Conservation (phyloP, 2,797 vertebrate species). For the Tenualosa ilisha region DNA sequence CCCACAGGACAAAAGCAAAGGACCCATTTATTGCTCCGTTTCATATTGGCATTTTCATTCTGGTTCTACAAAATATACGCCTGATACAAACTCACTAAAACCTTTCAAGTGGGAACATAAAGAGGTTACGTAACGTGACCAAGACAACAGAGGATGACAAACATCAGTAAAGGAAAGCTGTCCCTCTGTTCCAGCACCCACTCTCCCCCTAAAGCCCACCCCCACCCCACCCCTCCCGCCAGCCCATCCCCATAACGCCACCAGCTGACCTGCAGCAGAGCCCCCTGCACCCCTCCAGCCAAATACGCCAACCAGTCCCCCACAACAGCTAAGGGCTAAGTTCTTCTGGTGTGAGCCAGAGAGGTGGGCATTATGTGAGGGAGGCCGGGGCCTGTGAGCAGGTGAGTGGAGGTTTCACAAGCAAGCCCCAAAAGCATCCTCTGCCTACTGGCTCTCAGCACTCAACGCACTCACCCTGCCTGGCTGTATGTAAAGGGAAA, state of each 20-base stretch:
- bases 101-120: slow-evolving; percentile 67
- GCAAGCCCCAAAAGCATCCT: not conserved
- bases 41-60: slow-evolving; percentile 75
- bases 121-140: slow-evolving; percentile 36
- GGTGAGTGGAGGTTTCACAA: slow-evolving; percentile 45
- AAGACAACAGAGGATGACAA: slow-evolving; percentile 40
- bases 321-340: slow-evolving; percentile 35
- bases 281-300: slow-evolving; percentile 65
- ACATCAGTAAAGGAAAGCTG: slow-evolving; percentile 22
- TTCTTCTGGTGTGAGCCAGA: slow-evolving; percentile 21
- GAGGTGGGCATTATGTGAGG: slow-evolving; percentile 31
- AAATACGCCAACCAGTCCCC: slow-evolving; percentile 41
- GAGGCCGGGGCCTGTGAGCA: slow-evolving; percentile 34
- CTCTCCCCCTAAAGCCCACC: not conserved
- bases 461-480: slow-evolving; percentile 32
- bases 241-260: slow-evolving; percentile 66
- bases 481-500: not conserved
- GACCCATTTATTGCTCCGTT: slow-evolving; percentile 82
- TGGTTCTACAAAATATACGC: slow-evolving; percentile 76
- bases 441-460: slow-evolving; percentile 41
- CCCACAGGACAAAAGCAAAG: slow-evolving; percentile 59
- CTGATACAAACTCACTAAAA: slow-evolving; percentile 62
- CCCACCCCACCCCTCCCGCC: not conserved
- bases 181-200: slow-evolving; percentile 13
- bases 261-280: slow-evolving; percentile 83